These are phyloP conservation scores for Labia minor DNA, from an alignment of 2,888 invertebrate species.

Conservation along the genomic window DNA sequence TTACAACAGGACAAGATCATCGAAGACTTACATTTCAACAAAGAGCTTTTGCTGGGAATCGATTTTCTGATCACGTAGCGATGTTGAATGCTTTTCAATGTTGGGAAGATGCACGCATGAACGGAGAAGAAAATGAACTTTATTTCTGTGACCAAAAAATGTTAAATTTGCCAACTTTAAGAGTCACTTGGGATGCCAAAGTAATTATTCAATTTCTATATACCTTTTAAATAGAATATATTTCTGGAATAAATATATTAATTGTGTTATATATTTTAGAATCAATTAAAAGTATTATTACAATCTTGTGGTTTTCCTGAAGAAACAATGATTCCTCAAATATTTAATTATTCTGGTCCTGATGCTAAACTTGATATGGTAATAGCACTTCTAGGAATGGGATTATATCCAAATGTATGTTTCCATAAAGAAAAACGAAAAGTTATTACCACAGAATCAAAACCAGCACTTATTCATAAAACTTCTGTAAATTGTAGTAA, in stretches of 20 bases:
- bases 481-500: constrained; percentile 91
- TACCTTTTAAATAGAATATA: not conserved
- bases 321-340: constrained; percentile 62
- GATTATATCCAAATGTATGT: constrained; percentile 94
- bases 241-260: not conserved
- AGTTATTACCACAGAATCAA: constrained; percentile 89
- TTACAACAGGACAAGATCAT: constrained; percentile 57
- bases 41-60: constrained; percentile 70
- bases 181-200: constrained; percentile 87
- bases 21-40: constrained; percentile 73
- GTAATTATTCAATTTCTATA: constrained; percentile 32
- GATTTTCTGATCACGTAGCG: constrained; percentile 90
- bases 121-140: constrained; percentile 53
- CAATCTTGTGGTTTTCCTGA: constrained; percentile 80
- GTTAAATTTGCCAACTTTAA: constrained; percentile 75
- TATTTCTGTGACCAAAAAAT: constrained; percentile 87
- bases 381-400: constrained; percentile 75
- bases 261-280: constrained; percentile 33
- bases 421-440: constrained; percentile 91
- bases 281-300: constrained; percentile 56
- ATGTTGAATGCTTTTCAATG: constrained; percentile 82
- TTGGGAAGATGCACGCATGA: constrained; percentile 43
- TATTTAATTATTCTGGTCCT: constrained; percentile 61
- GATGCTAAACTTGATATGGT: constrained; percentile 74
- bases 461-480: constrained; percentile 89